phyloP scores from a whole-genome alignment of 2,797 vertebrate species.

The Pipistrellus kuhlii region DNA sequence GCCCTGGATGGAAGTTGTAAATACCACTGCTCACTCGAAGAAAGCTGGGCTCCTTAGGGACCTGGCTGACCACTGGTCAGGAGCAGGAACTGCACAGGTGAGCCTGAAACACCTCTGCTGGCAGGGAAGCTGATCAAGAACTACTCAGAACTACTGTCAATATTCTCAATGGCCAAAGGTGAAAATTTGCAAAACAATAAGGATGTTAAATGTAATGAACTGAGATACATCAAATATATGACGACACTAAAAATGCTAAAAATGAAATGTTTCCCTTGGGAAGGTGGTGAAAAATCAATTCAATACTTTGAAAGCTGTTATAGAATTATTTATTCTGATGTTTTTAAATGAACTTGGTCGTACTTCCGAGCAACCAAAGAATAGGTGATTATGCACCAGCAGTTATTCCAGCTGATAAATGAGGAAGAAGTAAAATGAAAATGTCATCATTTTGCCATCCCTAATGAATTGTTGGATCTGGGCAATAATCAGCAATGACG shows the following conservation, averaged over 20 bases:
- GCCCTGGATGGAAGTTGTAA: background rate
- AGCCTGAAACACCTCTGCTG: background rate
- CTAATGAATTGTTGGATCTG: background rate
- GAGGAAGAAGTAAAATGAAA: constrained; percentile 35
- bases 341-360: constrained; percentile 25
- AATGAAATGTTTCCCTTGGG: background rate
- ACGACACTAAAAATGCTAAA: background rate
- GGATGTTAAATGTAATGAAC: background rate
- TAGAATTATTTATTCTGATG: constrained; percentile 3
- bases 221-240: constrained; percentile 37
- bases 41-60: background rate
- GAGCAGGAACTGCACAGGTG: background rate
- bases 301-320: constrained; percentile 12
- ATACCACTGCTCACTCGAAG: background rate
- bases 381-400: background rate
- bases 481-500: background rate
- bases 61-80: background rate
- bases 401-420: constrained; percentile 24
- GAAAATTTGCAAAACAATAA: background rate
- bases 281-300: constrained; percentile 29
- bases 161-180: background rate
- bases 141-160: background rate
- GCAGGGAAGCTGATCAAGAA: background rate
- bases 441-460: background rate
- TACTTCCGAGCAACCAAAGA: background rate